Evolutionary conservation across 2,888 invertebrate species (phyloP).

Genomic region (Troilus luridus): DNA sequence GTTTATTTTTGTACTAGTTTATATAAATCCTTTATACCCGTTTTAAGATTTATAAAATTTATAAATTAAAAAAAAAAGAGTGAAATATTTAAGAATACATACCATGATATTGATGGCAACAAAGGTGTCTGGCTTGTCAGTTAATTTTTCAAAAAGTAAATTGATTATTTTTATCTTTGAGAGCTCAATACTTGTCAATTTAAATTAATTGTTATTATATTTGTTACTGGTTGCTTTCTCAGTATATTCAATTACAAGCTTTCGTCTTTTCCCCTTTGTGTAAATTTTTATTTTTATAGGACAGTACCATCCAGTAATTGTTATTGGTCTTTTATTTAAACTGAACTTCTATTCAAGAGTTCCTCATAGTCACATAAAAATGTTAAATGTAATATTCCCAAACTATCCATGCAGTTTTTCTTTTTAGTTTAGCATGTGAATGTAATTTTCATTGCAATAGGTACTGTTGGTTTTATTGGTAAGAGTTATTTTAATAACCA

Average conservation of each 20-base stretch:
- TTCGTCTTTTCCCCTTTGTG: neutral
- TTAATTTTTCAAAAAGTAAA: neutral
- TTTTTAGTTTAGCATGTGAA: neutral
- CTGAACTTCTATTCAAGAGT: neutral
- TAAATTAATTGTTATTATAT: neutral
- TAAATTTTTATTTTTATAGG: neutral
- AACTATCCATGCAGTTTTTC: neutral
- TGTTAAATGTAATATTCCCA: neutral
- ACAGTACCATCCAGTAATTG: neutral
- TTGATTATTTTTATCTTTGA: neutral
- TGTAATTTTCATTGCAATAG: neutral
- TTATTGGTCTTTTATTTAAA: neutral
- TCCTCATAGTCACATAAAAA: neutral
- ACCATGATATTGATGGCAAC: neutral
- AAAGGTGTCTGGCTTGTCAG: neutral
- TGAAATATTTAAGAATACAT: neutral
- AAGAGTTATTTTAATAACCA: neutral
- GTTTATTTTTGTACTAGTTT: constrained; percentile 32
- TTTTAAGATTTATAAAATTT: neutral
- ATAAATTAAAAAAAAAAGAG: neutral
- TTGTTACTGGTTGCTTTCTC: neutral
- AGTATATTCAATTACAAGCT: neutral
- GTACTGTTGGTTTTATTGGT: neutral
- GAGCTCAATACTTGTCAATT: neutral
- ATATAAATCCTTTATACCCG: constrained; percentile 36